A percentile compares a stretch with the other conserved stretches of the same genome.
phyloP scores from a whole-genome alignment of 2,113 vertebrate genomes.

The Gallinago media region DNA sequence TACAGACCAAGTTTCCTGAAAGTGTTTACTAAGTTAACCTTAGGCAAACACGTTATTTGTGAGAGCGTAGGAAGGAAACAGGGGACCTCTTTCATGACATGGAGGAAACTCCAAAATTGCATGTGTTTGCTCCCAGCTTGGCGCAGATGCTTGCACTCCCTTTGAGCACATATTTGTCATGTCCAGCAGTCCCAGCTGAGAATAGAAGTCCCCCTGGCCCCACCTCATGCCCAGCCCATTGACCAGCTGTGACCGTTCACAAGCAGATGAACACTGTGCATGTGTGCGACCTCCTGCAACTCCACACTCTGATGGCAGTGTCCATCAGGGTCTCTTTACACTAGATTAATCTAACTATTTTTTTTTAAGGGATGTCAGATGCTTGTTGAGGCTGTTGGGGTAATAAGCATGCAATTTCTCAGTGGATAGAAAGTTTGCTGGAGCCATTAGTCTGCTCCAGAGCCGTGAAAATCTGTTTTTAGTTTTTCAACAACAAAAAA shows the following conservation, averaged over 20 bases:
- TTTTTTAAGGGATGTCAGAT: background rate
- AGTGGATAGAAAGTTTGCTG: background rate
- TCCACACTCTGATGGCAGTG: background rate
- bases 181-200: background rate
- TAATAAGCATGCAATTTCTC: background rate
- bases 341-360: background rate
- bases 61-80: background rate
- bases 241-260: background rate
- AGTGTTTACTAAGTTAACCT: background rate
- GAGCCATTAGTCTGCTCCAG: background rate
- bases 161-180: background rate
- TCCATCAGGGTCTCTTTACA: background rate
- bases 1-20: background rate
- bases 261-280: fast-evolving
- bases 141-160: background rate
- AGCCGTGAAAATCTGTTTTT: background rate
- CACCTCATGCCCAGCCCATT: background rate
- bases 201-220: background rate
- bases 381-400: background rate
- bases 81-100: background rate
- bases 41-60: too few species aligned
- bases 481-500: background rate
- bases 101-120: background rate
- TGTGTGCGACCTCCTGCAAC: fast-evolving
- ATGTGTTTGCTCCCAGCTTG: background rate